Percentiles rank a stretch among this genome's conserved stretches.
Conservation (phyloP, 1,140 invertebrate species). For the Drosophila tristis region DNA sequence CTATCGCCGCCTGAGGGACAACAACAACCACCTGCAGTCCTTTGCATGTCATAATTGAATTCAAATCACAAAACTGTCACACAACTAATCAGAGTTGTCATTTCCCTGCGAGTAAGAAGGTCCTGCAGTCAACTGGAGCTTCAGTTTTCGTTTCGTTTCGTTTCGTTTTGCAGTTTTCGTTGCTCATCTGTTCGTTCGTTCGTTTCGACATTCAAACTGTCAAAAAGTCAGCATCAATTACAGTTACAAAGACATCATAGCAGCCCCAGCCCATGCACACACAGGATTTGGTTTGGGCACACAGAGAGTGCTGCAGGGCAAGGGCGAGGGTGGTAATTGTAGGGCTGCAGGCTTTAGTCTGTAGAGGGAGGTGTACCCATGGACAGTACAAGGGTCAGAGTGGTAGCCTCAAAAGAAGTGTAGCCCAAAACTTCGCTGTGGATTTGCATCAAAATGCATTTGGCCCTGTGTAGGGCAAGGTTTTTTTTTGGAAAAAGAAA, state of each 20-base stretch:
- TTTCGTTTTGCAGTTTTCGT: conserved; percentile 9
- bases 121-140: conserved; percentile 20
- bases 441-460: conserved; percentile 82
- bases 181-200: conserved; percentile 63
- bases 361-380: background rate
- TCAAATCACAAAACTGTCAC: conserved; percentile 79
- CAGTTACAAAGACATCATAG: conserved; percentile 76
- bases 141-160: conserved; percentile 41
- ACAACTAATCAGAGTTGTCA: conserved; percentile 80
- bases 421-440: conserved; percentile 55
- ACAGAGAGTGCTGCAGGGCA: conserved; percentile 37
- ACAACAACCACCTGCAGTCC: conserved; percentile 24
- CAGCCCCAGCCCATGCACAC: conserved; percentile 25
- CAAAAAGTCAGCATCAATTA: conserved; percentile 83
- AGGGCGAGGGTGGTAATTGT: background rate
- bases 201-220: conserved; percentile 76
- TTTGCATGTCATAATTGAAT: conserved; percentile 76
- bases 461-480: conserved; percentile 33
- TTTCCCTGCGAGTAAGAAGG: conserved; percentile 10
- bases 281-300: conserved; percentile 19
- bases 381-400: conserved; percentile 18
- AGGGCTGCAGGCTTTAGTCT: background rate
- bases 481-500: background rate
- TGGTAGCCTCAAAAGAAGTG: conserved; percentile 66
- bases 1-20: too few species aligned